phyloP scores from a whole-genome alignment of 2,797 vertebrate genomes.

The Syngnathus acus region DNA sequence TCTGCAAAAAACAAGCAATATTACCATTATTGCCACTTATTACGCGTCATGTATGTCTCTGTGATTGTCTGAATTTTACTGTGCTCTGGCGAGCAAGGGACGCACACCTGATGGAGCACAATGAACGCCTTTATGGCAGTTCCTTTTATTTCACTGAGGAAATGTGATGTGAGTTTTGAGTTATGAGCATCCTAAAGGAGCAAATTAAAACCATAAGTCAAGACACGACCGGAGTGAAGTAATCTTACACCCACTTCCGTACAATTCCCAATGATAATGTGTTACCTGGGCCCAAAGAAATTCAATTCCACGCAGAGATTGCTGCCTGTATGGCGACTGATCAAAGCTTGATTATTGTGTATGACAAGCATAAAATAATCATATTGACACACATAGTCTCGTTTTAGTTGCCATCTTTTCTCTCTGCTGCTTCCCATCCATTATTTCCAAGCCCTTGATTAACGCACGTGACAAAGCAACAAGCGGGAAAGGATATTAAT shows the following conservation, averaged over 20 bases:
- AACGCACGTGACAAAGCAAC: constrained; percentile 72
- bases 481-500: constrained; percentile 74
- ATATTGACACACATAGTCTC: background rate
- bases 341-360: background rate
- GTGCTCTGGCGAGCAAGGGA: too few relatives aligned
- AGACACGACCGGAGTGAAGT: too few relatives aligned
- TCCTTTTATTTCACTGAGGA: too few relatives aligned
- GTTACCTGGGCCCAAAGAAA: background rate
- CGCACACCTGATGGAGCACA: too few relatives aligned
- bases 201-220: too few relatives aligned
- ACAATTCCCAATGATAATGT: background rate
- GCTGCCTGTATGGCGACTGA: background rate
- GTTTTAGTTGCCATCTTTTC: background rate
- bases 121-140: background rate
- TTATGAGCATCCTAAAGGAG: too few relatives aligned
- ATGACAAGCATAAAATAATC: background rate
- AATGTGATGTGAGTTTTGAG: too few relatives aligned
- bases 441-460: constrained; percentile 54
- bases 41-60: background rate
- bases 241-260: background rate
- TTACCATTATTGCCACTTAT: background rate
- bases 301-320: background rate
- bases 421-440: constrained; percentile 26
- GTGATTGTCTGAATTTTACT: background rate
- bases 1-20: too few relatives aligned